Evolutionary conservation across 2,113 vertebrate genomes (phyloP).

Genomic region (Brachionichthys hirsutus): DNA sequence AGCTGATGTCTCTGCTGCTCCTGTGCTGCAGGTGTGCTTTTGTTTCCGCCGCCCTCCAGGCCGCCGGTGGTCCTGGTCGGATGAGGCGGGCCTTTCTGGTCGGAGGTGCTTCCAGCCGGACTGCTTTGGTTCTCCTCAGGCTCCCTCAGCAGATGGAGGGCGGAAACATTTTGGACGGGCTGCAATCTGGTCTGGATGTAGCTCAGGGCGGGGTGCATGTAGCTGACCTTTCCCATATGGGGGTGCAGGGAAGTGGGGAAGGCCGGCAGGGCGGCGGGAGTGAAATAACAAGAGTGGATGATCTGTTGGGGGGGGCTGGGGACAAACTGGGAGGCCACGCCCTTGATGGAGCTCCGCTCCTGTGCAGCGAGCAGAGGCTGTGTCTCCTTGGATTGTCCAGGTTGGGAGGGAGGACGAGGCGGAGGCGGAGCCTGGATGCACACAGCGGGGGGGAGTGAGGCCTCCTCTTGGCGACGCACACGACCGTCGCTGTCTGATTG

Average conservation of each 20-base stretch:
- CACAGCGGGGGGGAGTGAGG: background rate
- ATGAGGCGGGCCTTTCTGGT: constrained; percentile 1
- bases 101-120: constrained; percentile 1
- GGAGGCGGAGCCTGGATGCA: background rate
- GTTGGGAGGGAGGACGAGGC: background rate
- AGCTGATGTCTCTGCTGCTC: background rate
- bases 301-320: constrained; percentile 10
- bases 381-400: background rate
- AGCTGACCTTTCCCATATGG: constrained; percentile 41
- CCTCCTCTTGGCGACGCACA: background rate
- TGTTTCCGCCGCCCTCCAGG: background rate
- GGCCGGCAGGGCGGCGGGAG: constrained; percentile 26
- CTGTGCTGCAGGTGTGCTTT: constrained; percentile 12
- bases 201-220: constrained; percentile 41
- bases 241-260: constrained; percentile 24
- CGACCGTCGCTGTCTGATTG: constrained; percentile 2
- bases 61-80: background rate
- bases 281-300: constrained; percentile 31
- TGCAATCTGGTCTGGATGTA: constrained; percentile 34
- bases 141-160: constrained; percentile 23
- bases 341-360: constrained; percentile 9
- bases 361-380: constrained; percentile 5
- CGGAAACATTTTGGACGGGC: constrained; percentile 16
- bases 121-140: constrained; percentile 24
- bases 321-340: background rate